phyloP scores from a whole-genome alignment of 2,797 vertebrate species.

The Mycteria americana region DNA sequence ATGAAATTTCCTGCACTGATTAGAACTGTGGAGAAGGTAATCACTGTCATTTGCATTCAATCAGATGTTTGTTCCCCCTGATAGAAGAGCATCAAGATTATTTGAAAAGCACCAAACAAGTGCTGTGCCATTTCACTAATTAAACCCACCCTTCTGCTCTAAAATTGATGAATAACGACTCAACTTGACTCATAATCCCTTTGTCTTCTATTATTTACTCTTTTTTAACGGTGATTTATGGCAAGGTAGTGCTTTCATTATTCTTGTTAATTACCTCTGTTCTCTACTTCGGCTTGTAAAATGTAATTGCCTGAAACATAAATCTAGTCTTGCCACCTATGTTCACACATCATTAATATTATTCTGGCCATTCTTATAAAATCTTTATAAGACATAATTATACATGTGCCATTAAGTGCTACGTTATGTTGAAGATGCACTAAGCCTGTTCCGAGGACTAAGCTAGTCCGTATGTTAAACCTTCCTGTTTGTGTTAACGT shows the following conservation, averaged over 20 bases:
- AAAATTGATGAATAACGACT: constrained; percentile 42
- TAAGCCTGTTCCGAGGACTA: background rate
- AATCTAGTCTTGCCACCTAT: constrained; percentile 50
- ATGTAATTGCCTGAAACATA: constrained; percentile 63
- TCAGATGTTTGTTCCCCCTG: background rate
- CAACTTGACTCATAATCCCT: constrained; percentile 49
- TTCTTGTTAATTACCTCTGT: constrained; percentile 66
- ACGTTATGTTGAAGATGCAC: background rate
- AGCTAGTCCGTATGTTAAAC: background rate
- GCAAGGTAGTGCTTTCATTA: constrained; percentile 54
- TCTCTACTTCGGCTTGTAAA: constrained; percentile 50
- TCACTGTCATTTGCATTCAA: background rate
- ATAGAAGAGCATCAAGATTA: background rate
- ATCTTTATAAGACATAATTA: constrained; percentile 51
- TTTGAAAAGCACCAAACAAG: constrained; percentile 13
- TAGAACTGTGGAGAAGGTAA: background rate
- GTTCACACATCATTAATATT: constrained; percentile 46
- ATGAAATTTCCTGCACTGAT: background rate
- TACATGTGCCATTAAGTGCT: background rate
- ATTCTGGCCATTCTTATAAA: constrained; percentile 38
- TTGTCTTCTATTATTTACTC: constrained; percentile 69
- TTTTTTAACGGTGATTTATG: constrained; percentile 62
- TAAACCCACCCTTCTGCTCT: constrained; percentile 25
- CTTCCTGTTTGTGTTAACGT: background rate
- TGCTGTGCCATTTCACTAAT: constrained; percentile 13